Evolutionary conservation across 2,888 invertebrate genomes (phyloP).

Genomic region (Lasioglossum figueresi): DNA sequence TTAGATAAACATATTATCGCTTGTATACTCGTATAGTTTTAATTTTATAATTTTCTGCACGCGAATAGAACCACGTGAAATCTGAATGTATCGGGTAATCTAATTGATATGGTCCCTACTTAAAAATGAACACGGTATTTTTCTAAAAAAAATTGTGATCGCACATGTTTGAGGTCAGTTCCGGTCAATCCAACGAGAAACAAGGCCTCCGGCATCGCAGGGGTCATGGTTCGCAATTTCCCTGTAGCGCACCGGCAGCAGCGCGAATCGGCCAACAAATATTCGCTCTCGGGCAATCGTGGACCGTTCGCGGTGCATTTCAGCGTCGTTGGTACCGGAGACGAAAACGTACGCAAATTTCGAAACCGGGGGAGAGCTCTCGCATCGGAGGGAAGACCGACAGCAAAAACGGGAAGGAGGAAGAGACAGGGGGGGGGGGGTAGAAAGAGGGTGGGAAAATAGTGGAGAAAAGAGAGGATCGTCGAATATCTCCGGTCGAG

Average conservation of each 20-base stretch:
- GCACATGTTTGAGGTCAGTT: not conserved
- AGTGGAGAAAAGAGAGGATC: constrained; percentile 57
- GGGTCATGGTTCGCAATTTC: not conserved
- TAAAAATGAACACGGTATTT: not conserved
- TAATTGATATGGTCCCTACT: not conserved
- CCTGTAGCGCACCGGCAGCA: not conserved
- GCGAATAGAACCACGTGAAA: too few relatives aligned
- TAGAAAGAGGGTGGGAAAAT: constrained; percentile 46
- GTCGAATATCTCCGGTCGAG: constrained; percentile 64
- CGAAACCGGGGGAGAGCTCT: constrained; percentile 27
- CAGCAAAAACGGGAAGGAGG: constrained; percentile 6
- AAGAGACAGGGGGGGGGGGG: not conserved
- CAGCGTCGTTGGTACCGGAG: not conserved
- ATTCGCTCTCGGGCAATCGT: constrained; percentile 19
- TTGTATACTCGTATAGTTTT: not conserved
- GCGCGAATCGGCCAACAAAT: constrained; percentile 16
- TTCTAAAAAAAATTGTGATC: not conserved
- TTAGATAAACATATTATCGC: too few relatives aligned
- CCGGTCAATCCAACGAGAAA: not conserved
- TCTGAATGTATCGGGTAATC: too few relatives aligned
- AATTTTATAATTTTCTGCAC: too few relatives aligned
- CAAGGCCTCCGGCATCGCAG: not conserved
- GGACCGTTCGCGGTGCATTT: constrained; percentile 9
- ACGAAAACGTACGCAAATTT: constrained; percentile 53
- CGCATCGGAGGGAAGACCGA: not conserved